These are phyloP conservation scores for Rattus norvegicus DNA, from an alignment of 2,113 vertebrate species.

Conservation along the genomic window DNA sequence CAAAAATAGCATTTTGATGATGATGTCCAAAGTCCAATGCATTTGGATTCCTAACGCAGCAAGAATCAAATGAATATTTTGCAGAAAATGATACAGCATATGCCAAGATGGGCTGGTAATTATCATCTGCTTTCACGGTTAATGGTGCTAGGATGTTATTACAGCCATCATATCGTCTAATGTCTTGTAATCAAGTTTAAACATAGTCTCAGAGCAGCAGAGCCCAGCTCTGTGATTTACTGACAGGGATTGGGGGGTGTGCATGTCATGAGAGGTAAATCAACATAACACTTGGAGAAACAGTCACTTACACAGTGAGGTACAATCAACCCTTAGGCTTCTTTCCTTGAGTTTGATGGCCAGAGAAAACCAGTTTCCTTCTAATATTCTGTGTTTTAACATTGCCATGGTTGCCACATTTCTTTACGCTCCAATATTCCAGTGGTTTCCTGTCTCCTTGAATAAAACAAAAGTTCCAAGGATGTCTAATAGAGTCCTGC, in stretches of 20 bases:
- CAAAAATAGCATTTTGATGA: conserved; percentile 46
- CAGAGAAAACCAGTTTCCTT: not conserved
- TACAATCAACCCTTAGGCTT: not conserved
- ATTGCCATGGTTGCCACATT: not conserved
- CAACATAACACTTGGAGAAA: conserved; percentile 25
- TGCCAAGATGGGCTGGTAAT: conserved; percentile 43
- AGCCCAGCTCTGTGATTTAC: conserved; percentile 68
- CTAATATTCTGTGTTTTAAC: not conserved
- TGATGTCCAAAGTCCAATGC: conserved; percentile 6
- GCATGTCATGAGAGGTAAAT: conserved; percentile 52
- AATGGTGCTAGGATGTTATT: conserved; percentile 68
- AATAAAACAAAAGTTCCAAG: not conserved
- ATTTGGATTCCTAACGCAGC: not conserved
- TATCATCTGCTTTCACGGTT: conserved; percentile 60
- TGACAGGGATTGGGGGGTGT: too few species aligned
- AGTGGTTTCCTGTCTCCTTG: not conserved
- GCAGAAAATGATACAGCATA: conserved; percentile 56
- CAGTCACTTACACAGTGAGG: not conserved
- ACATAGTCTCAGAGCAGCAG: conserved; percentile 46
- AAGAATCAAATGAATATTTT: conserved; percentile 52
- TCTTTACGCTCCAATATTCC: not conserved
- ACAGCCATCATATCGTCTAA: conserved; percentile 48
- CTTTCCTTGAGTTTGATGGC: not conserved
- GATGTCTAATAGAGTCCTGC: not conserved
- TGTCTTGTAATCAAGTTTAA: conserved; percentile 74